These are phyloP conservation scores for Ochropleura leucogaster DNA, from an alignment of 2,888 invertebrate genomes.

Conservation along the genomic window DNA sequence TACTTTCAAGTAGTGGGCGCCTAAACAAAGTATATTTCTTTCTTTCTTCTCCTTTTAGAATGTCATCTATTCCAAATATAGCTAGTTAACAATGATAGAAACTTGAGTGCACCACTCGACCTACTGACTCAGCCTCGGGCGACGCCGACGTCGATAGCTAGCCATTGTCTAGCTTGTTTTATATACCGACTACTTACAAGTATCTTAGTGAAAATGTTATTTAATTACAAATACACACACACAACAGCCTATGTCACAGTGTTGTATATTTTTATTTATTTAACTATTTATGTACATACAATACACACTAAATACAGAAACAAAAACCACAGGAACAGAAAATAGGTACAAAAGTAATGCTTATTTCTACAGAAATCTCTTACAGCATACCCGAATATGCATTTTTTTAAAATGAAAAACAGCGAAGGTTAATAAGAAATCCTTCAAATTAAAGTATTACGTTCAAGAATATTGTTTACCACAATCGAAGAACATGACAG, in stretches of 20 bases:
- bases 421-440: not conserved
- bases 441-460: not conserved
- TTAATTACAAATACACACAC: not conserved
- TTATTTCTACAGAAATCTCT: no score
- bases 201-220: conserved; percentile 18
- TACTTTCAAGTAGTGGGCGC: not conserved
- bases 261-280: no score
- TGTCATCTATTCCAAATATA: conserved; percentile 44
- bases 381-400: no score
- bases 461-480: not conserved
- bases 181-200: not conserved
- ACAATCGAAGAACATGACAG: not conserved
- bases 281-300: no score
- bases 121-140: conserved; percentile 54
- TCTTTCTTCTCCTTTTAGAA: not conserved
- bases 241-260: not conserved
- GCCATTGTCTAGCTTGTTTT: conserved; percentile 44
- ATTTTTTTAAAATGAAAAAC: not conserved
- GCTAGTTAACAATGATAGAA: conserved; percentile 50
- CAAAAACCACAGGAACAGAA: no score
- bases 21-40: not conserved
- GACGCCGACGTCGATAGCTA: conserved; percentile 44
- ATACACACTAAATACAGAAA: no score
- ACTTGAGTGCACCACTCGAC: conserved; percentile 56
- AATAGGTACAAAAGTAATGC: no score